Conservation (phyloP, 92 coral and sea anemone species). For the Parazoanthus darwini region DNA sequence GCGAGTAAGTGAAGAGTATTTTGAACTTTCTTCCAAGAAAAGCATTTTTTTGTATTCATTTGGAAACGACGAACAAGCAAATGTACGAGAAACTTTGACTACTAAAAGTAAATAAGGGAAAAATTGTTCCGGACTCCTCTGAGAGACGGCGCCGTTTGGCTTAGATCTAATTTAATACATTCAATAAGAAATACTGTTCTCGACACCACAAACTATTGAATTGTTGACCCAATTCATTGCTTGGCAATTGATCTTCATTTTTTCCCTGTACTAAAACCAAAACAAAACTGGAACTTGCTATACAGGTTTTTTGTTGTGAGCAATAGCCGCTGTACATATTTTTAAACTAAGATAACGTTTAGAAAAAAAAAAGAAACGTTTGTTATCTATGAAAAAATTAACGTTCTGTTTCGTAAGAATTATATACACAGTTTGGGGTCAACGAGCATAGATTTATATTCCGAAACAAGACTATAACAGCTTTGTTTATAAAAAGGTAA, state of each 20-base stretch:
- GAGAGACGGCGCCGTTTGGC: conserved; percentile 13
- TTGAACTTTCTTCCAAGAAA: neutral
- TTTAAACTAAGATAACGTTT: neutral
- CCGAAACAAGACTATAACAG: neutral
- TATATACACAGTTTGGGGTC: neutral
- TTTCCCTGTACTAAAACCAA: neutral
- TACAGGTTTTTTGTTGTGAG: neutral
- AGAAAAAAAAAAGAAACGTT: neutral
- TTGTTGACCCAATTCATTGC: conserved; percentile 16
- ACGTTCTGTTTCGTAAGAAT: neutral
- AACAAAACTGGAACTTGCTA: neutral
- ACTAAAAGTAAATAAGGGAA: neutral
- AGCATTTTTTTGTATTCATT: neutral
- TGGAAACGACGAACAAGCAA: neutral
- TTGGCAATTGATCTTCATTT: neutral
- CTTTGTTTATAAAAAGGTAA: conserved; percentile 18
- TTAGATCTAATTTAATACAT: conserved; percentile 33
- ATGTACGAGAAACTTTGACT: conserved; percentile 13
- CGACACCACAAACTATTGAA: conserved; percentile 10
- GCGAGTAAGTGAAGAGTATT: neutral
- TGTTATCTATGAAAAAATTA: neutral
- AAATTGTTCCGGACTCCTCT: conserved; percentile 22
- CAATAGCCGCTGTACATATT: neutral
- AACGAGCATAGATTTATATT: neutral
- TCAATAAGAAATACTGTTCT: conserved; percentile 26